phyloP scores from a whole-genome alignment of 53 echinoderm and acorn worm species.

The Mesocentrotus franciscanus region DNA sequence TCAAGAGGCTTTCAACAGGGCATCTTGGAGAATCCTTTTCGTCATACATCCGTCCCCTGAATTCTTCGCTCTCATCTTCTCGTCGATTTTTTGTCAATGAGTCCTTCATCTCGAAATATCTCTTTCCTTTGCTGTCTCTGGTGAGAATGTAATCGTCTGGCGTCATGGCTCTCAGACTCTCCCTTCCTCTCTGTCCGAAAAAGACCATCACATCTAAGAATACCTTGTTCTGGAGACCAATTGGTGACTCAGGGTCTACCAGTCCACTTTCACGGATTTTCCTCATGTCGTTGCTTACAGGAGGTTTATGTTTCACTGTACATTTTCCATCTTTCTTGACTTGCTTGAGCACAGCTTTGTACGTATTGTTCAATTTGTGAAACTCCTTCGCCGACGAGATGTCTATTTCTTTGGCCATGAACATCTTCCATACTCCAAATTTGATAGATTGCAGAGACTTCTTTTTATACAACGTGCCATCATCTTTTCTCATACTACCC shows the following conservation, averaged over 20 bases:
- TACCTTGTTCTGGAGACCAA: conserved; percentile 32
- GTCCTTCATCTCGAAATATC: conserved; percentile 28
- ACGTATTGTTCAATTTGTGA: conserved; percentile 10
- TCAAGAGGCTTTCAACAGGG: too few relatives aligned
- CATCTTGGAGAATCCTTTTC: too few relatives aligned
- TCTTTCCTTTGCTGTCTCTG: not conserved
- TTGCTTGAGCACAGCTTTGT: not conserved
- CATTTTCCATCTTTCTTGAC: conserved; percentile 36
- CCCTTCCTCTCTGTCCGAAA: conserved; percentile 45
- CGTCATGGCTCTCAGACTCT: conserved; percentile 14
- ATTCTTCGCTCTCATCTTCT: too few relatives aligned
- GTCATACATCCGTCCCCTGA: too few relatives aligned
- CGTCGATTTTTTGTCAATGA: conserved; percentile 26
- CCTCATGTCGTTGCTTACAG: conserved; percentile 22
- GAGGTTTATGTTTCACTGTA: conserved; percentile 19
- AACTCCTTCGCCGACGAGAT: not conserved
- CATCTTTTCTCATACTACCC: not conserved
- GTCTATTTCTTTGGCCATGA: conserved; percentile 18
- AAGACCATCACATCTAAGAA: conserved; percentile 47
- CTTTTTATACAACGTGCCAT: not conserved
- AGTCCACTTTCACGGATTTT: conserved; percentile 27
- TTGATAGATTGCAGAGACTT: too few relatives aligned
- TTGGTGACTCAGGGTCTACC: not conserved
- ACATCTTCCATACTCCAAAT: not conserved
- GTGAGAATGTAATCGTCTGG: conserved; percentile 41